Percentiles rank a stretch among this genome's conserved stretches.
Evolutionary conservation across 2,113 vertebrate genomes (phyloP).

Genomic region (Cephalopterus ornatus): DNA sequence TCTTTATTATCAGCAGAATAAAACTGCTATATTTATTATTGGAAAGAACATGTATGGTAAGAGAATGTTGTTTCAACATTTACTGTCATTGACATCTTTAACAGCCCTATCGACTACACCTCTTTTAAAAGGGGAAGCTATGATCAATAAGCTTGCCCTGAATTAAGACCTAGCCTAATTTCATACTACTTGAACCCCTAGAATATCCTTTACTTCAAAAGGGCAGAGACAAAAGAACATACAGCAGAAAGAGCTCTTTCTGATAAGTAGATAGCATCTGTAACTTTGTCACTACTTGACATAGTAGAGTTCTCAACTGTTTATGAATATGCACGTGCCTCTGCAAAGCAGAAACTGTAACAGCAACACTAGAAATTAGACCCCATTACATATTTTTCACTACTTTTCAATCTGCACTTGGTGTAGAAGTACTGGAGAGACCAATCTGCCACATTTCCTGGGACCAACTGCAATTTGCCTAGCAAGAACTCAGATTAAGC

Average conservation of each 20-base stretch:
- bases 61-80: neutral
- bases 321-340: fast-evolving
- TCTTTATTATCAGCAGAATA: neutral
- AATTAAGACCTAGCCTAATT: neutral
- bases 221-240: neutral
- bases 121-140: neutral
- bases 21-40: neutral
- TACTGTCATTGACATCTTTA: neutral
- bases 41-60: fast-evolving
- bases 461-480: neutral
- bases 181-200: neutral
- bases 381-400: fast-evolving
- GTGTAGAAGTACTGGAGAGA: neutral
- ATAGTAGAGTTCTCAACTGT: neutral
- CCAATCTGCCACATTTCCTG: neutral
- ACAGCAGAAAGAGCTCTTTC: neutral
- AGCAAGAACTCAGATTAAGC: neutral
- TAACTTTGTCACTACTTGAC: neutral
- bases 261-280: neutral
- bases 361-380: neutral
- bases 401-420: neutral
- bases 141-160: neutral
- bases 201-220: neutral
- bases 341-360: neutral
- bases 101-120: neutral